Base-by-base conservation (phyloP, 2,113 vertebrate species). In the Myrmophylax atrothorax region DNA sequence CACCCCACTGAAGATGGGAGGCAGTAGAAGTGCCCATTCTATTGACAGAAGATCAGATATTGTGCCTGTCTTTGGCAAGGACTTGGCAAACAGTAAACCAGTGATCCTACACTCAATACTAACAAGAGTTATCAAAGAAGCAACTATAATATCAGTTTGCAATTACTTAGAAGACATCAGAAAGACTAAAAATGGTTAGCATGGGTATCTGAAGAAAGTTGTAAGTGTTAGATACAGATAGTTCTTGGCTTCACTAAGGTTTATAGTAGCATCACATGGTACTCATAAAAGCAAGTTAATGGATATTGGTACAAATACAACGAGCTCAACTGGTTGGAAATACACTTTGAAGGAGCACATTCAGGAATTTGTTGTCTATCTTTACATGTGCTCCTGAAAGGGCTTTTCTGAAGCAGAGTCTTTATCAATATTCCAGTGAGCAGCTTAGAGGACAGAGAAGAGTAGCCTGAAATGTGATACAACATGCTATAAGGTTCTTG, bases 51-150 rank as follows among this genome's bases (percentile, higher is more conserved):
- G 38, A 60, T 40, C 37, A 77, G 67, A 40, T 2, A 0, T 23
- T 18, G 17, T 58, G 46, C n/a, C 15, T 69, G 17, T 19, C 10
- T 62, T 58, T 6, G 4, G 14, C 28, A 80, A 77, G 67, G n/a
- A 44, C 37, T 64, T 77, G 37, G 31, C 14, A 56, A 92, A 84
- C 8, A 56, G 18, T 31, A 60, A 92, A 62, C 4, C 64, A 50
- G 23, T 23, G 38, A 81, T 42, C 40, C 37, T 49, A 20, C 18
- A 16, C 60, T 66, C 72, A 44, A 31, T 37, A 49, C 9, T 28
- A 64, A n/a, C 24, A 84, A 47, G 9, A 69, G 67, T 3, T 53
- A 31, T 49, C 0, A 0, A 84, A 62, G 8, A 89, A 58, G 10
- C 1, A 6, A 44, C 28, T 31, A 15, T 26, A 49, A 19, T 55